phyloP scores from a whole-genome alignment of 2,797 vertebrate genomes.

The Sparus aurata region DNA sequence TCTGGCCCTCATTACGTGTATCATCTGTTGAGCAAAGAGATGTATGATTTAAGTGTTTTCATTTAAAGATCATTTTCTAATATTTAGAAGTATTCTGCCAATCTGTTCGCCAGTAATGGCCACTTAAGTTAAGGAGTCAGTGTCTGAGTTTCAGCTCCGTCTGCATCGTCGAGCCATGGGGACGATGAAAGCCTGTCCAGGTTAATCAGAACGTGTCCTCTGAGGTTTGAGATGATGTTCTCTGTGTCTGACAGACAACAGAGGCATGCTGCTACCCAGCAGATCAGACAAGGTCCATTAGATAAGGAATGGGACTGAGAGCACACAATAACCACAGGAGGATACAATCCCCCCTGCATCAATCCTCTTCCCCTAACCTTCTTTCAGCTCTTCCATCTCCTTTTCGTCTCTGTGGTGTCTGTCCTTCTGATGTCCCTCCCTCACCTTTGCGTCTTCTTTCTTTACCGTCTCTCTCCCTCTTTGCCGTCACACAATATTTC shows the following conservation, averaged over 20 bases:
- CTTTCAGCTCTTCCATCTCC: conserved; percentile 5
- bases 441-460: conserved; percentile 8
- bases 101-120: not conserved
- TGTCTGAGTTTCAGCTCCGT: not conserved
- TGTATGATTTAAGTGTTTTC: not conserved
- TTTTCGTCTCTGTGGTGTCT: conserved; percentile 23
- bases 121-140: not conserved
- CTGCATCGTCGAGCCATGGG: not conserved
- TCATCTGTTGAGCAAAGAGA: not conserved
- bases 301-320: conserved; percentile 42
- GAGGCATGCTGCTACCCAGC: conserved; percentile 16
- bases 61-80: not conserved
- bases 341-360: conserved; percentile 38
- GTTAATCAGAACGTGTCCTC: conserved; percentile 41
- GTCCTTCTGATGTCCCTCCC: not conserved
- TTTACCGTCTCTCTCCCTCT: not conserved
- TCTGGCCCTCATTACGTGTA: not conserved
- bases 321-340: conserved; percentile 34
- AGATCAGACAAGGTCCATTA: conserved; percentile 53
- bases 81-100: not conserved
- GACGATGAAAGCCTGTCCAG: not conserved
- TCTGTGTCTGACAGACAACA: conserved; percentile 18
- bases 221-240: conserved; percentile 30
- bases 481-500: not conserved
- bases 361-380: conserved; percentile 51